Base-by-base conservation (phyloP, 2,888 invertebrate genomes). In the Disparrhopalites patrizii region DNA sequence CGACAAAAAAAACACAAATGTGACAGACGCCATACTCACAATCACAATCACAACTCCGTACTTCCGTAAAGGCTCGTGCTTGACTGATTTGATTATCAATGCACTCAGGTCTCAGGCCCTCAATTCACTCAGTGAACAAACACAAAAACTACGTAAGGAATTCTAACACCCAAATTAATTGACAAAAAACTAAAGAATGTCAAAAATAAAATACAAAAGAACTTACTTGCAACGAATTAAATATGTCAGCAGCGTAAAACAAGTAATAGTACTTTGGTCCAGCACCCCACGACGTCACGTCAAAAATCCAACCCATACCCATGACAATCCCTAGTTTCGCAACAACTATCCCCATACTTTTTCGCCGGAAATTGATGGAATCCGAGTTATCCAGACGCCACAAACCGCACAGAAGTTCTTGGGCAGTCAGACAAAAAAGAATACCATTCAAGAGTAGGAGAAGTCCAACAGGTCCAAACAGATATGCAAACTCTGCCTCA, bases 251-350 rank as follows among this genome's bases (percentile, higher is more conserved):
- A 5, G 68, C 68, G 61, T 71, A 73, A 55, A 72, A 75, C 31
- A 72, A 62, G 54, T 72, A 72, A 15, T 68, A 67, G 31, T 69
- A 68, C 13, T 68, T 56, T 40, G 56, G 57, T 10, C 71, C 68
- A 25, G 72, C 65, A 51, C 67, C 71, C 73, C 73, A 73, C 28
- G 71, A 70, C 28, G 73, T 51, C 4, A 75, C 72, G 60, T 75
- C 75, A 13, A 75, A 65, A 47, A 75, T 73, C 74, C 74, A 75
- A 20, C 73, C 75, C 68, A 73, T 71, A 10, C 73, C 75, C 75
- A 75, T 75, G 2, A 75, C 72, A 30, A 75, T 71, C 33, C 70
- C 75, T 57, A 75, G 43, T 43, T 75, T 75, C 23, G 70, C 75
- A 27, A 75, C 75, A 27, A 75, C 75, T 43, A 75, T 70, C 1